Conservation (phyloP, 2,888 invertebrate species). For the Rotaria macrura region DNA sequence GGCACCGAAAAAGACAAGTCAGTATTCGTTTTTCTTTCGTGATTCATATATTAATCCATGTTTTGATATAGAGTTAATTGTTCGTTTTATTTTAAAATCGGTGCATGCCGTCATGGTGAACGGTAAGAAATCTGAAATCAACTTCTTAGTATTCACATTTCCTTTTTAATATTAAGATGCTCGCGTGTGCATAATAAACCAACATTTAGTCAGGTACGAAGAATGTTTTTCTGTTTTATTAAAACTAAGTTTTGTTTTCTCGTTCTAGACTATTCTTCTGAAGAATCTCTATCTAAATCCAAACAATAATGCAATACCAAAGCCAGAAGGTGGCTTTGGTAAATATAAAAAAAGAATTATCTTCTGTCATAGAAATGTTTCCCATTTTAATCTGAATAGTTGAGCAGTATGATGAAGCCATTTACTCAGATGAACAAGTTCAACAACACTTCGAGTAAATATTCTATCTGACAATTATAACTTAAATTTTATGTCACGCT, state of each 20-base stretch:
- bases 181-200: constrained; percentile 97
- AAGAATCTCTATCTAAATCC: constrained; percentile 13
- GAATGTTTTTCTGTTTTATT: no score
- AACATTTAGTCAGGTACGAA: constrained; percentile 71
- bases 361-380: no score
- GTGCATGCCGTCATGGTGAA: constrained; percentile 98
- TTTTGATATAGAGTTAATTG: constrained; percentile 65
- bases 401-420: neutral
- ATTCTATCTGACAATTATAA: neutral
- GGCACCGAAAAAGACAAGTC: constrained; percentile 21
- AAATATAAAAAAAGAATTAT: neutral
- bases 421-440: neutral
- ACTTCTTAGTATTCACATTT: no score
- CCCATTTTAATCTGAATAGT: neutral
- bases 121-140: no score
- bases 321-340: neutral
- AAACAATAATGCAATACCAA: neutral
- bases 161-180: constrained; percentile 56
- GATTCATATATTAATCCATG: no score
- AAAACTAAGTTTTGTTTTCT: no score
- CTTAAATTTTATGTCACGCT: no score
- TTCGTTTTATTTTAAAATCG: constrained; percentile 99
- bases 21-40: neutral
- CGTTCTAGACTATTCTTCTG: neutral
- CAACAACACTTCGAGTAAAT: constrained; percentile 2